A percentile compares a stretch with the other conserved stretches of the same genome.
phyloP scores from a whole-genome alignment of 1,140 invertebrate species.

The Sitobion miscanthi region DNA sequence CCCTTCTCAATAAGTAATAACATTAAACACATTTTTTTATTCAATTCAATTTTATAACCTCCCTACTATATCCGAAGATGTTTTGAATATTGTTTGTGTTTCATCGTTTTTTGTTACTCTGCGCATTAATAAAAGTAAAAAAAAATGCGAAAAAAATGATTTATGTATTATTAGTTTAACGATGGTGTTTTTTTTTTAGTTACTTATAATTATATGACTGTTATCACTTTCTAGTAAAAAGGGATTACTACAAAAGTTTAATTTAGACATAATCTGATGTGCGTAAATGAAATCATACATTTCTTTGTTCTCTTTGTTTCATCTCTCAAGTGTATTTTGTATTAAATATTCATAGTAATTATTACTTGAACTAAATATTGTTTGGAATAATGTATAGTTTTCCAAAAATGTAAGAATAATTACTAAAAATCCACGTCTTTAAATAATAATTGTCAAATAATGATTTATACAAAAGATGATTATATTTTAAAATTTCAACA shows the following conservation, averaged over 20 bases:
- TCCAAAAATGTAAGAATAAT: neutral
- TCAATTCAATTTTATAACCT: slow-evolving; percentile 9
- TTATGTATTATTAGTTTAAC: neutral
- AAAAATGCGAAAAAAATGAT: neutral
- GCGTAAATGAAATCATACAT: neutral
- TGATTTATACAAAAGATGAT: too few species aligned
- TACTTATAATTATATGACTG: neutral
- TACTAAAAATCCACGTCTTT: neutral
- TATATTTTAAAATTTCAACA: neutral
- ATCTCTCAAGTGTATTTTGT: neutral
- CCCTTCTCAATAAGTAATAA: neutral
- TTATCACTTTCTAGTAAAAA: neutral
- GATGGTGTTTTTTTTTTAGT: neutral
- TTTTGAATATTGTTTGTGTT: neutral
- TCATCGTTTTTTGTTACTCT: neutral
- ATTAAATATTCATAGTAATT: neutral
- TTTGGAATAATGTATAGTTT: neutral
- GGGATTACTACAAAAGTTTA: neutral
- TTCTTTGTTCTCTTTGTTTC: neutral
- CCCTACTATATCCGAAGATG: neutral
- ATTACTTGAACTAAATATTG: neutral
- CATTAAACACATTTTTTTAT: slow-evolving; percentile 2
- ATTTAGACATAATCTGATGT: neutral
- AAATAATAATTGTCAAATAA: too few species aligned
- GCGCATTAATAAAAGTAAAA: neutral